Evolutionary conservation across 1,140 invertebrate species (phyloP).

Genomic region (Oscheius sp.): DNA sequence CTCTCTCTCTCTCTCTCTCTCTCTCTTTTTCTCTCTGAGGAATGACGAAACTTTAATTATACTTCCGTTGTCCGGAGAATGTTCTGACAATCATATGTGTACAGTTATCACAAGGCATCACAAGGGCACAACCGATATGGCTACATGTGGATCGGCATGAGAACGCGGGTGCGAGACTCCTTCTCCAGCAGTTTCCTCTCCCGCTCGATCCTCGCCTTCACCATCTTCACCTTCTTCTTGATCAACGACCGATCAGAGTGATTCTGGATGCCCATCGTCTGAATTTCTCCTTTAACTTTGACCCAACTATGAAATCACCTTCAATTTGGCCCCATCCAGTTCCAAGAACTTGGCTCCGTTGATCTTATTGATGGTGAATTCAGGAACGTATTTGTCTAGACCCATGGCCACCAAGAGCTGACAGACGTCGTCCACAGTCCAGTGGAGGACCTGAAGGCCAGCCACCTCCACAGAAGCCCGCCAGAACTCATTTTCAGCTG

Average conservation of each 20-base stretch:
- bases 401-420: constrained; percentile 59
- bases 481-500: constrained; percentile 59
- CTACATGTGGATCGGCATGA: constrained; percentile 11
- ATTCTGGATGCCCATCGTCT: constrained; percentile 60
- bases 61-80: no score
- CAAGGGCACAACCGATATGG: neutral
- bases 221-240: constrained; percentile 59
- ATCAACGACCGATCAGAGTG: constrained; percentile 59
- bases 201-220: constrained; percentile 56
- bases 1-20: no score
- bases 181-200: constrained; percentile 57
- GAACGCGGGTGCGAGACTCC: constrained; percentile 46
- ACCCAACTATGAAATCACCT: constrained; percentile 37
- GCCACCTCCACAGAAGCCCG: constrained; percentile 52
- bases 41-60: no score
- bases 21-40: no score
- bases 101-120: constrained; percentile 5
- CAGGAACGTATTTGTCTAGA: constrained; percentile 60
- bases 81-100: no score
- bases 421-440: constrained; percentile 57
- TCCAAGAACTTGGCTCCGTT: constrained; percentile 59
- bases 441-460: constrained; percentile 51
- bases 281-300: constrained; percentile 7
- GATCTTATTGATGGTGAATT: constrained; percentile 59
- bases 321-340: constrained; percentile 56